Evolutionary conservation across 2,888 invertebrate genomes (phyloP), one percentile per base, ranked within the genome.

Genomic region (Caenorhabditis japonica): DNA sequence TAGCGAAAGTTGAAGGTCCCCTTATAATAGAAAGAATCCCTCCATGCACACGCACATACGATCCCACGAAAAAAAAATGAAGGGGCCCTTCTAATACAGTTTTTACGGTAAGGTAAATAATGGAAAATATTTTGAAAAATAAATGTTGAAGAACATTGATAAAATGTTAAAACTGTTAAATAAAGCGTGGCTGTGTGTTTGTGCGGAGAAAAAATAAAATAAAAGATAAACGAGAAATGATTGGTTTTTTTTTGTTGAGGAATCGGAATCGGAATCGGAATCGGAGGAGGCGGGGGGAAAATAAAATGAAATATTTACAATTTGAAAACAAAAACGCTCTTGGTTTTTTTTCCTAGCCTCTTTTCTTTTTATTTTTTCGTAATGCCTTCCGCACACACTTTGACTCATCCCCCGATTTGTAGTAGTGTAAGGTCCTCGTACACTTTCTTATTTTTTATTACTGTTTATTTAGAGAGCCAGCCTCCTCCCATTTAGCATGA

Each of bases 151-250:
- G 19, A 23, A 36, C 19, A 56, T 52, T 39, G 55, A 62, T 53
- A 55, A 49, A 61, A 56, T 36, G 23, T 41, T 39, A 39, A 62
- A 44, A 51, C 19, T 25, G 34, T 12, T 27, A 43, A 19, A 27
- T 25, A 30, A 23, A 25, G 19, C 13, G 43, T n/a, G n/a, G n/a
- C n/a, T n/a, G n/a, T n/a, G n/a, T n/a, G 43, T 21, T 1, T 17
- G 25, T 15, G 33, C 13, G 33, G 30, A 39, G 7, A 58, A 23
- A 43, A 25, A 44, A 19, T 10, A 10, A 10, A 10, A 30, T 5
- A 10, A 27, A 43, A 62, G 53, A 59, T 49, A 56, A 56, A 41
- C 51, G 56, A 58, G 15, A 52, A 52, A 39, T 38, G 68, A 52
- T 52, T 39, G 58, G 59, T 38, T 33, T 38, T 38, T 25, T n/a